A percentile compares a stretch with the other conserved stretches of the same genome.
phyloP scores from a whole-genome alignment of 2,888 invertebrate species.

The Plemyria rubiginata region DNA sequence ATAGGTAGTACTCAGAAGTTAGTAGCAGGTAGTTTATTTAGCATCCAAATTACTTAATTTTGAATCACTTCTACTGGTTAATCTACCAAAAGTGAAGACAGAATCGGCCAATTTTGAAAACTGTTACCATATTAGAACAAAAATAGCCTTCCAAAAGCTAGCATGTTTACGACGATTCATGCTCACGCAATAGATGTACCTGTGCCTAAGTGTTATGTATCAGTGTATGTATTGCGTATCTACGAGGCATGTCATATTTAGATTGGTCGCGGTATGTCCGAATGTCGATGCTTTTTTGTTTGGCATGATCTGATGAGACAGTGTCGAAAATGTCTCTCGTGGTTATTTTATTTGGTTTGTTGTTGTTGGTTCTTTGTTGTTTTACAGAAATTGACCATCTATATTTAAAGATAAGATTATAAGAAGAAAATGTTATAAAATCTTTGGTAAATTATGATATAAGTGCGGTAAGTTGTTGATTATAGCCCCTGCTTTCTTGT shows the following conservation, averaged over 20 bases:
- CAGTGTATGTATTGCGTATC: conserved; percentile 18
- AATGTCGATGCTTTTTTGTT: conserved; percentile 31
- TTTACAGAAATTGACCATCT: not conserved
- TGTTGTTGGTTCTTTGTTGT: not conserved
- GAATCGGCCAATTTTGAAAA: too few relatives aligned
- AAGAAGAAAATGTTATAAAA: too few relatives aligned
- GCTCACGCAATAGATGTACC: conserved; percentile 25
- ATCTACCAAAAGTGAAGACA: too few relatives aligned
- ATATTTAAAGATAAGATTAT: too few relatives aligned
- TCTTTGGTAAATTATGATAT: too few relatives aligned
- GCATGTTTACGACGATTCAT: not conserved
- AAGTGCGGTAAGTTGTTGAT: too few relatives aligned
- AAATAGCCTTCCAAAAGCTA: not conserved
- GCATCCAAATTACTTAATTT: too few relatives aligned
- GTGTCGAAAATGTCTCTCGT: not conserved
- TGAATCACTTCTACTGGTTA: too few relatives aligned
- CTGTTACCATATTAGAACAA: too few relatives aligned
- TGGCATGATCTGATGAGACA: conserved; percentile 14
- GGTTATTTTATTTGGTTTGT: not conserved
- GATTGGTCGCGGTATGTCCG: conserved; percentile 25
- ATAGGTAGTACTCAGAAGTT: too few relatives aligned
- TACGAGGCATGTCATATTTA: conserved; percentile 32
- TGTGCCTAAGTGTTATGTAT: conserved; percentile 26
- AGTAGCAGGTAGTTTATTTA: too few relatives aligned
- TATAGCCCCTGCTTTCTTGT: too few relatives aligned